These are phyloP conservation scores for Artibeus lituratus DNA, from an alignment of 2,797 vertebrate species.

Conservation along the genomic window DNA sequence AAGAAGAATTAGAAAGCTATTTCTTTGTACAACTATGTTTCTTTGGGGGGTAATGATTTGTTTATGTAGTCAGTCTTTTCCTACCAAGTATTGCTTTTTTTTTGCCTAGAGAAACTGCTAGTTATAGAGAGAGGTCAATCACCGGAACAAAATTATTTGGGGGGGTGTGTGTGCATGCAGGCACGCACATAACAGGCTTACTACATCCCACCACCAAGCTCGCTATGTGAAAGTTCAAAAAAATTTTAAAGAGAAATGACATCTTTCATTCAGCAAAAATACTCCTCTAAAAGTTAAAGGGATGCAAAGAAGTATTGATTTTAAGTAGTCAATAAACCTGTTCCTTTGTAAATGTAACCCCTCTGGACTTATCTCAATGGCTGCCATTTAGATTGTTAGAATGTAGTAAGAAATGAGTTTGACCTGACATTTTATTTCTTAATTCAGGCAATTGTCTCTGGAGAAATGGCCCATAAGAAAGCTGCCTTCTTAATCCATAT, in stretches of 20 bases:
- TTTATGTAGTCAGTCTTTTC: background rate
- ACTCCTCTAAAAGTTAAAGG: background rate
- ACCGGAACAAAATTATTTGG: background rate
- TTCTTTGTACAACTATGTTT: background rate
- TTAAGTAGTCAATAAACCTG: slow-evolving; percentile 24
- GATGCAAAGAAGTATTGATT: slow-evolving; percentile 13
- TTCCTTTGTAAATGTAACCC: slow-evolving; percentile 7
- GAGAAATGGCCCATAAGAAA: slow-evolving; percentile 47
- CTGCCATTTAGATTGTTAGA: slow-evolving; percentile 30
- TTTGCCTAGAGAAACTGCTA: background rate
- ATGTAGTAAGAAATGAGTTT: slow-evolving; percentile 53
- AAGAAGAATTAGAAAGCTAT: background rate
- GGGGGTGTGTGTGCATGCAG: background rate
- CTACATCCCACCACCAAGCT: background rate
- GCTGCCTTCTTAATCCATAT: slow-evolving; percentile 47
- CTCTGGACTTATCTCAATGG: slow-evolving; percentile 1
- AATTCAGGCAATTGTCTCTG: slow-evolving; percentile 30
- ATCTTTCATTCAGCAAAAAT: background rate
- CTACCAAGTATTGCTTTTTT: background rate
- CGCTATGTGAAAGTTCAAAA: background rate
- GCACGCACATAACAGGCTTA: background rate
- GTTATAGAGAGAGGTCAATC: background rate
- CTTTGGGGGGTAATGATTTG: background rate
- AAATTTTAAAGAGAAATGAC: background rate
- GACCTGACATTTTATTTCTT: slow-evolving; percentile 36